Conservation (phyloP, 2,888 invertebrate species). For the Sepioteuthis lessoniana region DNA sequence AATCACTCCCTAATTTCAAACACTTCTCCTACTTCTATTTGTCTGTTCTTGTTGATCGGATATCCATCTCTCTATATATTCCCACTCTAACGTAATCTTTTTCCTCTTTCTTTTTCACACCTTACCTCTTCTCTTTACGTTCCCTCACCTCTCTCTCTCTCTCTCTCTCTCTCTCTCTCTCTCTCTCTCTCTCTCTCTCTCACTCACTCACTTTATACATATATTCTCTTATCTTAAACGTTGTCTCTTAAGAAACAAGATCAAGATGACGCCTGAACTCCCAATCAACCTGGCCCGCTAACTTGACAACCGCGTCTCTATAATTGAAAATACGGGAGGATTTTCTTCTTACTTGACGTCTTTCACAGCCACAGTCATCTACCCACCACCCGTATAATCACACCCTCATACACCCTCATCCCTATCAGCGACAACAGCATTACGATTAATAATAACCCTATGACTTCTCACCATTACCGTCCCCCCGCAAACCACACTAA, state of each 20-base stretch:
- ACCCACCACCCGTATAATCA: neutral
- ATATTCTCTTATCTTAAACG: neutral
- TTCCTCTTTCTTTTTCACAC: no score
- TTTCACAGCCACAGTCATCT: neutral
- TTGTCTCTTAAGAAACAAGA: neutral
- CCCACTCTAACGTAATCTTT: no score
- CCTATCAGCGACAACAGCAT: neutral
- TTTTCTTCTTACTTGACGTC: neutral
- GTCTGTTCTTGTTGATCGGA: no score
- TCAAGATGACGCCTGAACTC: neutral
- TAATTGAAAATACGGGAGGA: neutral
- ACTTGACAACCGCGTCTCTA: neutral
- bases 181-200: neutral
- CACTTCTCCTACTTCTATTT: no score
- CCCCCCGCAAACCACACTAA: neutral
- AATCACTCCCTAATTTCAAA: no score
- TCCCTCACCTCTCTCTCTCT: neutral
- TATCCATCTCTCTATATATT: no score
- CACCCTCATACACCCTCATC: neutral
- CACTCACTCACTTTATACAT: neutral
- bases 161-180: neutral
- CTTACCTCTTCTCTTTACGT: no score
- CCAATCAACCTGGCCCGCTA: neutral
- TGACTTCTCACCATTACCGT: neutral
- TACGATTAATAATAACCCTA: neutral